Percentiles rank a stretch among this genome's conserved stretches.
Conservation (phyloP, 2,113 vertebrate genomes). For the Onychostruthus taczanowskii region DNA sequence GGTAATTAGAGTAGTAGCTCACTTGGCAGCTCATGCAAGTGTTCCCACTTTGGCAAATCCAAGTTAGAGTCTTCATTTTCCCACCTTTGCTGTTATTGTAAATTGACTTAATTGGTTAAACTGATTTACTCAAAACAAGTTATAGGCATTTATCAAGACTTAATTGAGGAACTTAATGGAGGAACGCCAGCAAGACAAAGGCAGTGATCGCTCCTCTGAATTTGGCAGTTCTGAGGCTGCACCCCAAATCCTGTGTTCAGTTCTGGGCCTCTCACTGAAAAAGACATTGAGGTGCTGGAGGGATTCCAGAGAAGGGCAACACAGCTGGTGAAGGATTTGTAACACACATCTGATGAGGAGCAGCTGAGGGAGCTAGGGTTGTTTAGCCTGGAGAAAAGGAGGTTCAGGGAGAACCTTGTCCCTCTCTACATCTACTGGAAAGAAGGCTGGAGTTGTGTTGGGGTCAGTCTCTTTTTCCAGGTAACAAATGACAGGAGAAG, state of each 20-base stretch:
- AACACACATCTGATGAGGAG: not conserved
- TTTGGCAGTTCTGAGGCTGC: not conserved
- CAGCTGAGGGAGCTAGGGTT: not conserved
- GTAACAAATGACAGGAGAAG: not conserved
- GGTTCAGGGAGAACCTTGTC: not conserved
- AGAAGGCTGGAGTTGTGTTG: not conserved
- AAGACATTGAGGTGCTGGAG: not conserved
- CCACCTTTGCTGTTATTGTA: not conserved
- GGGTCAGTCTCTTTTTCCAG: fast-evolving
- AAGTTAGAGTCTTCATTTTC: not conserved
- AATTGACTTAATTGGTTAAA: not conserved
- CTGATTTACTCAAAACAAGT: not conserved
- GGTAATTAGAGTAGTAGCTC: not conserved
- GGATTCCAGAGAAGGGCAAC: not conserved
- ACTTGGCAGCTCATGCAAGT: not conserved
- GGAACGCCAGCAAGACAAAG: not conserved
- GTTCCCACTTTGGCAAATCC: not conserved
- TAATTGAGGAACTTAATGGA: not conserved
- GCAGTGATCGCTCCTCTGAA: not conserved
- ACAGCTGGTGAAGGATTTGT: not conserved
- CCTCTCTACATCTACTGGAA: not conserved
- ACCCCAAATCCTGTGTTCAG: not conserved
- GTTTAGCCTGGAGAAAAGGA: not conserved
- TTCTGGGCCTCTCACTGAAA: no score
- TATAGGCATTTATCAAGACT: not conserved